A percentile compares a stretch with the other conserved stretches of the same genome.
Evolutionary conservation across 2,888 invertebrate species (phyloP).

Genomic region (Machimus atricapillus): DNA sequence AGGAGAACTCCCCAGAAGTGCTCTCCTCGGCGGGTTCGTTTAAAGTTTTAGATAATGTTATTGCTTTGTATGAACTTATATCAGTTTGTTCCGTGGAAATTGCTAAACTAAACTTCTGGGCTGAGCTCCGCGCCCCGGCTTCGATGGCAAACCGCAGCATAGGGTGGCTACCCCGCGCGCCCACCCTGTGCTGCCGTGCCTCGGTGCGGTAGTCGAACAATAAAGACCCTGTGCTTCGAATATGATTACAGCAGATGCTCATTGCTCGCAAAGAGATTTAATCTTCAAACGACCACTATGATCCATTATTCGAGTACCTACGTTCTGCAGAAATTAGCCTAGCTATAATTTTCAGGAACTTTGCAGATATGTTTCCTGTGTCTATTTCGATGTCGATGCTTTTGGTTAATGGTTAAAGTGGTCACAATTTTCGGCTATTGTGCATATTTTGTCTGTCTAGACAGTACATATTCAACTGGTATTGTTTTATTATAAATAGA

Average conservation of each 20-base stretch:
- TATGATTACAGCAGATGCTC: not conserved
- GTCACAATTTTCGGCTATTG: not conserved
- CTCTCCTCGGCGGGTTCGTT: not conserved
- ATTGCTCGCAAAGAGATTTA: not conserved
- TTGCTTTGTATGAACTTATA: conserved; percentile 18
- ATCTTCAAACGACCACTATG: not conserved
- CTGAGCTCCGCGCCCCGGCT: not conserved
- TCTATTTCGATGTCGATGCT: not conserved
- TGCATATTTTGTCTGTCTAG: not conserved
- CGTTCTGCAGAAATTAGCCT: not conserved
- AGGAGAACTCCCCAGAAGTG: not conserved
- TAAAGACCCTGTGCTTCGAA: not conserved
- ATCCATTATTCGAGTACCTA: not conserved
- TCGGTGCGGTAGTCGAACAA: not conserved
- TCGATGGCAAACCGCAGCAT: not conserved
- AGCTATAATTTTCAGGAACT: not conserved
- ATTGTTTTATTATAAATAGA: not conserved
- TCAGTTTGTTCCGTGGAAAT: not conserved
- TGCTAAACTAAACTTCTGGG: not conserved
- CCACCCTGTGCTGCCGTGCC: not conserved
- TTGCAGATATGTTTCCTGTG: not conserved
- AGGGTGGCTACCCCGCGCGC: not conserved
- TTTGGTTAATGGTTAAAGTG: not conserved
- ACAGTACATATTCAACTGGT: not conserved
- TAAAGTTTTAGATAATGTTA: conserved; percentile 25